Evolutionary conservation across 2,113 vertebrate species (phyloP).

Genomic region (Poeciliopsis turrubarensis): DNA sequence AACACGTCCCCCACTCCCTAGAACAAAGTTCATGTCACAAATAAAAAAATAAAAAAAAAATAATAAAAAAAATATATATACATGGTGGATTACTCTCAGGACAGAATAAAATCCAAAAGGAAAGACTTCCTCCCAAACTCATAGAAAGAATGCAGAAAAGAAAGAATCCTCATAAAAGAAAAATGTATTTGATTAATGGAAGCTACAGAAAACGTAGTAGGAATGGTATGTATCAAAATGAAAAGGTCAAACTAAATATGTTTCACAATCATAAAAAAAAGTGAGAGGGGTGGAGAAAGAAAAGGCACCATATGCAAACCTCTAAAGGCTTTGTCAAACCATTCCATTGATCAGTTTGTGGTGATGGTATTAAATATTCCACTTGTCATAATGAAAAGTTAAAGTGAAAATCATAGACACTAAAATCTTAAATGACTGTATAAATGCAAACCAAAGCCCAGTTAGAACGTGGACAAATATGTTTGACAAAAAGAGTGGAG

Average conservation of each 20-base stretch:
- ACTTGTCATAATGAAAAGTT: neutral
- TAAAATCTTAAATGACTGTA: neutral
- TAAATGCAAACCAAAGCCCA: neutral
- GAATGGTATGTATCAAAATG: neutral
- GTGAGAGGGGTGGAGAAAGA: neutral
- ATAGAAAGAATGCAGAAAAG: too few species aligned
- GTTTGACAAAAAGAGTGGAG: constrained; percentile 8
- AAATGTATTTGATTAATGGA: neutral
- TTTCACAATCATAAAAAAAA: neutral
- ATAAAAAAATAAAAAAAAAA: neutral
- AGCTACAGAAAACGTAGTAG: neutral
- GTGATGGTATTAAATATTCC: neutral
- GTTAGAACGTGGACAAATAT: neutral
- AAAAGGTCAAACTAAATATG: neutral
- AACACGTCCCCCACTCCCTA: too few species aligned
- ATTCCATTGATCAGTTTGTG: neutral
- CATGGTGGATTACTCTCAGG: neutral
- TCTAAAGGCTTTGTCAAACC: neutral
- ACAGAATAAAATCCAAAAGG: neutral
- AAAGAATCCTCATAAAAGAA: neutral
- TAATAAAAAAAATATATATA: too few species aligned
- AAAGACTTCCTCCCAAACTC: neutral
- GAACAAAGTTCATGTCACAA: too few species aligned
- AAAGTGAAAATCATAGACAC: neutral
- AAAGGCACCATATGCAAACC: neutral